Evolutionary conservation across 2,113 vertebrate genomes (phyloP).

Genomic region (Pterocles gutturalis): DNA sequence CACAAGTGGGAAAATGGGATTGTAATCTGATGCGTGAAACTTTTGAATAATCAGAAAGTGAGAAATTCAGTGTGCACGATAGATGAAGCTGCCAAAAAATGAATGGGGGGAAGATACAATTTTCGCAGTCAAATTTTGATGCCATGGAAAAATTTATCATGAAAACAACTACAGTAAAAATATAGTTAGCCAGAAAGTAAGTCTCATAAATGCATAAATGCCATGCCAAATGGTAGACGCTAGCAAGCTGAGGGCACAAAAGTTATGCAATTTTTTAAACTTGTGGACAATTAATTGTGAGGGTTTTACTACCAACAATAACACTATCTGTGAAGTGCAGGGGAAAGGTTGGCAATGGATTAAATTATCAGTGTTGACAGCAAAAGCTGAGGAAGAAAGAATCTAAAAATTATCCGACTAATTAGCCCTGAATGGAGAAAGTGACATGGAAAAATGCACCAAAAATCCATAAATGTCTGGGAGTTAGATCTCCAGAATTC

Average conservation of each 20-base stretch:
- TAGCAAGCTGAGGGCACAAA: background rate
- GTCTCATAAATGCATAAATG: background rate
- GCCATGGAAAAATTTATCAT: background rate
- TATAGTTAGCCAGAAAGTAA: background rate
- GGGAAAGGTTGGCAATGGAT: background rate
- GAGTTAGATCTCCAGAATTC: background rate
- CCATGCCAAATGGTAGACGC: background rate
- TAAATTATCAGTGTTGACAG: background rate
- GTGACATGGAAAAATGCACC: background rate
- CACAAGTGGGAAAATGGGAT: constrained; percentile 34
- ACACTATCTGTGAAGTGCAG: background rate
- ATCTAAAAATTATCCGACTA: background rate
- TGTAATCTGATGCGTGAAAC: constrained; percentile 16
- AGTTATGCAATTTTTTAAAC: background rate
- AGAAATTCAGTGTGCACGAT: constrained; percentile 19
- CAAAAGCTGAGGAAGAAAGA: background rate
- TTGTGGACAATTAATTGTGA: background rate
- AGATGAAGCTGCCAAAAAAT: constrained; percentile 18
- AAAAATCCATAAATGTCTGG: background rate
- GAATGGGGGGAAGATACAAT: background rate
- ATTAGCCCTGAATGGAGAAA: background rate
- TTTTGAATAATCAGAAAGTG: constrained; percentile 24
- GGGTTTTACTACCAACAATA: background rate
- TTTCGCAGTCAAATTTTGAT: background rate
- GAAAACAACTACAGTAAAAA: background rate